Percentiles rank a stretch among this genome's conserved stretches.
These are phyloP conservation scores for Amblyopsis rosae DNA, from an alignment of 2,113 vertebrate species.

Conservation along the genomic window DNA sequence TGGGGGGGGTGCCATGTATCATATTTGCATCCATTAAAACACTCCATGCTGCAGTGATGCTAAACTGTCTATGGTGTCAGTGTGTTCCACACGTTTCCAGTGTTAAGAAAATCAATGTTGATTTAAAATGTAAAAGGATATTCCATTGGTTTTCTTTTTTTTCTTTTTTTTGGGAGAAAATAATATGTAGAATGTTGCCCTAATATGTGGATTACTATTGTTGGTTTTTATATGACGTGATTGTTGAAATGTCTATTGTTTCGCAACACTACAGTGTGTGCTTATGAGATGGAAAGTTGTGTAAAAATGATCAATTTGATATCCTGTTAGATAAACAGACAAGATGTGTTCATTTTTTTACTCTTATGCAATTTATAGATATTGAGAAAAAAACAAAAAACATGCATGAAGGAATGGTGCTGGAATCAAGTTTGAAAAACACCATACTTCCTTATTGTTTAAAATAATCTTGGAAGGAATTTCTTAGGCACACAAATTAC, in stretches of 20 bases:
- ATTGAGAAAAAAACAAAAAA: slow-evolving; percentile 10
- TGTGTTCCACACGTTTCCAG: slow-evolving; percentile 37
- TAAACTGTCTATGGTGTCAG: slow-evolving; percentile 4
- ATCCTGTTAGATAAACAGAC: background rate
- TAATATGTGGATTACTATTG: slow-evolving; percentile 33
- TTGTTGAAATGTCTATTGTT: slow-evolving; percentile 15
- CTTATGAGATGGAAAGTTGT: slow-evolving; percentile 1
- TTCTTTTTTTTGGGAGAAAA: background rate
- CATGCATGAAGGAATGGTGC: slow-evolving; percentile 23
- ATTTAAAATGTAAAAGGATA: slow-evolving; percentile 23
- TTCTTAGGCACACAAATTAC: slow-evolving; percentile 1
- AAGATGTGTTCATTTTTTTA: slow-evolving; percentile 40
- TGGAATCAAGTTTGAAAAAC: slow-evolving; percentile 26
- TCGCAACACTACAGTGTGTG: slow-evolving; percentile 25
- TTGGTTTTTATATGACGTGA: slow-evolving; percentile 63
- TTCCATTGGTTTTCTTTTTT: background rate
- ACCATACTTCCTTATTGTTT: slow-evolving; percentile 35
- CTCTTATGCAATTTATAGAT: slow-evolving; percentile 31
- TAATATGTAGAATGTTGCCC: slow-evolving; percentile 18
- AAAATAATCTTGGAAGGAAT: background rate
- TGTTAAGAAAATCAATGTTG: slow-evolving; percentile 56
- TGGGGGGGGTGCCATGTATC: slow-evolving; percentile 25
- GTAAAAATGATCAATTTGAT: background rate
- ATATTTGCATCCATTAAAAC: slow-evolving; percentile 19
- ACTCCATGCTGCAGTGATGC: slow-evolving; percentile 39